These are phyloP conservation scores for Uria aalge DNA, from an alignment of 2,113 vertebrate genomes.

Conservation along the genomic window DNA sequence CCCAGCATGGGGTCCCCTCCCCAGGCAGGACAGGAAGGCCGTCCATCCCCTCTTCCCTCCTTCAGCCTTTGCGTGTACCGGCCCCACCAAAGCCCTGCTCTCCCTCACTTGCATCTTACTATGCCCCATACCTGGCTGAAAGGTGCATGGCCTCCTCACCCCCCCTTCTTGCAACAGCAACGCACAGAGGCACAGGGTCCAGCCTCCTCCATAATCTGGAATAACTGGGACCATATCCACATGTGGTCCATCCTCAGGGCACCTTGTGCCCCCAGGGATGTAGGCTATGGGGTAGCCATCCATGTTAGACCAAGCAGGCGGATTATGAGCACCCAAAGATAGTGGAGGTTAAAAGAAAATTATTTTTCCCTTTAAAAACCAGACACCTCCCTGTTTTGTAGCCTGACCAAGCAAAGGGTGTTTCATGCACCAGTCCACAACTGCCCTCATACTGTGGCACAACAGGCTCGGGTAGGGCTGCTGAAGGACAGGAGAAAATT, in stretches of 20 bases:
- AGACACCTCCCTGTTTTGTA: background rate
- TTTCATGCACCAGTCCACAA: background rate
- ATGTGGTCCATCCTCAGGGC: background rate
- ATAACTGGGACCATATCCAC: too few species aligned
- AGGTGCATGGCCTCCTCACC: background rate
- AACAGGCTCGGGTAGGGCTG: background rate
- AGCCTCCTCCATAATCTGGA: background rate
- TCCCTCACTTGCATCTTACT: background rate
- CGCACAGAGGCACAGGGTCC: rapidly evolving
- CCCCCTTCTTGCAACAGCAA: background rate
- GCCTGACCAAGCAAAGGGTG: background rate
- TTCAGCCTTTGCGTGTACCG: rapidly evolving
- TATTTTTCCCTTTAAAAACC: background rate
- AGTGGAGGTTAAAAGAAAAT: background rate
- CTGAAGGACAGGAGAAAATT: background rate
- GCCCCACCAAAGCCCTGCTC: rapidly evolving
- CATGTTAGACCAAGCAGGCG: background rate
- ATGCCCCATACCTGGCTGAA: background rate
- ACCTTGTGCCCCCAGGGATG: background rate
- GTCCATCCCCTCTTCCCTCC: background rate
- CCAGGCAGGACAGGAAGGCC: background rate
- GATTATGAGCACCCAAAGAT: background rate
- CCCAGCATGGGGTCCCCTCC: background rate
- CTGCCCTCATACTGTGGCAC: background rate
- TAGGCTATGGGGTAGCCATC: rapidly evolving